A percentile compares a stretch with the other conserved stretches of the same genome.
phyloP scores from a whole-genome alignment of 2,888 invertebrate genomes.

The Amiota mariae region DNA sequence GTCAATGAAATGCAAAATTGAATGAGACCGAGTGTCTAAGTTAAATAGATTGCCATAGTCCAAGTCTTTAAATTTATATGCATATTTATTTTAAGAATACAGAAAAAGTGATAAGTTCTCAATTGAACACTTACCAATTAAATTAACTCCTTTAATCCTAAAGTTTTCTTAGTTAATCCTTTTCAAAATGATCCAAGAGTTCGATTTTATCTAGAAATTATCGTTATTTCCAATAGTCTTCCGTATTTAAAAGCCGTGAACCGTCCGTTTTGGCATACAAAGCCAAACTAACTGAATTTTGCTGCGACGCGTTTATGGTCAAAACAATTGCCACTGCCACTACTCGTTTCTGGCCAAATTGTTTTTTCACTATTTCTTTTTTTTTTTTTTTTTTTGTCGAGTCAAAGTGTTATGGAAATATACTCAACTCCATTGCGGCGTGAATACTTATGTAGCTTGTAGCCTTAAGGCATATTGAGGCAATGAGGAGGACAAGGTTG shows the following conservation, averaged over 20 bases:
- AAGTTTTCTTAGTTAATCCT: no score
- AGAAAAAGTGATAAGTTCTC: no score
- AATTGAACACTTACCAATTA: no score
- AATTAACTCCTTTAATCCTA: no score
- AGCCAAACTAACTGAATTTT: conserved; percentile 24
- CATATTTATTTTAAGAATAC: no score
- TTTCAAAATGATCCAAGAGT: no score
- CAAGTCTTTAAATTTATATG: no score
- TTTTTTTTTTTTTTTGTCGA: not conserved
- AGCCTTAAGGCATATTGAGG: no score
- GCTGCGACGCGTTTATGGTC: conserved; percentile 12
- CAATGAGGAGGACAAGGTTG: not conserved
- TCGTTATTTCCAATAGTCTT: no score
- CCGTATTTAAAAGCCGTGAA: not conserved
- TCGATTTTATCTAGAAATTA: no score
- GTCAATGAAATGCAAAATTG: conserved; percentile 59
- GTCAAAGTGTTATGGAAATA: conserved; percentile 15
- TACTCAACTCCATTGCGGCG: not conserved
- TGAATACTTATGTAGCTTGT: not conserved
- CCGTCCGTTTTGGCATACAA: conserved; percentile 22
- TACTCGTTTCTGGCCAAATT: conserved; percentile 1
- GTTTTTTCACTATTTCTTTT: not conserved
- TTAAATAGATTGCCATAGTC: no score
- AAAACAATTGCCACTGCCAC: not conserved
- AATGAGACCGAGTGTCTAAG: not conserved